Percentiles rank a stretch among this genome's conserved stretches.
These are phyloP conservation scores for Brachyptera putata DNA, from an alignment of 2,888 invertebrate genomes.

Conservation along the genomic window DNA sequence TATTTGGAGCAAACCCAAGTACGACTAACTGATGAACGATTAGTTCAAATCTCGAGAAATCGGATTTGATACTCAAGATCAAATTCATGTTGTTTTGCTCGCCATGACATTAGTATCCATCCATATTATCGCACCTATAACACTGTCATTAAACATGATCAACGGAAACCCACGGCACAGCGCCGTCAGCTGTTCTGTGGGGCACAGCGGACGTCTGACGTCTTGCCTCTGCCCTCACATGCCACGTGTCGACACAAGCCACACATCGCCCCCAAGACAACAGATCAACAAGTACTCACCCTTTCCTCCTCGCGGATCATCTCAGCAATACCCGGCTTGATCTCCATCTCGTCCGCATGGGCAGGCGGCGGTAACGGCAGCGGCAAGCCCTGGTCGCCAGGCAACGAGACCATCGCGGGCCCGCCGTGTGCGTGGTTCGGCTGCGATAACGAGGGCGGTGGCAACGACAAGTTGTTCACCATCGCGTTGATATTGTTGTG, in stretches of 20 bases:
- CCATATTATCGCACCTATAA: too few species aligned
- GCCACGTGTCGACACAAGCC: background rate
- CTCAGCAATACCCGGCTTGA: slow-evolving; percentile 91
- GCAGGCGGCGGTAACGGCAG: slow-evolving; percentile 35
- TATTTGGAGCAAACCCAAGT: too few species aligned
- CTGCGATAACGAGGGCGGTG: slow-evolving; percentile 37
- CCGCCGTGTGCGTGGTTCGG: slow-evolving; percentile 37
- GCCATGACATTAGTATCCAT: too few species aligned
- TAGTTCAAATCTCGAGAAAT: too few species aligned
- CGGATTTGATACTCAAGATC: too few species aligned
- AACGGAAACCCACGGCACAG: too few species aligned
- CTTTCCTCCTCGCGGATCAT: slow-evolving; percentile 95
- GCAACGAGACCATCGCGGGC: too few species aligned
- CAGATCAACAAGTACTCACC: slow-evolving; percentile 78
- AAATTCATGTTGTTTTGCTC: too few species aligned
- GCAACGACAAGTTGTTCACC: slow-evolving; percentile 34
- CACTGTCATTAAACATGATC: too few species aligned
- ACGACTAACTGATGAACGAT: too few species aligned
- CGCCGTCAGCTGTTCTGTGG: background rate
- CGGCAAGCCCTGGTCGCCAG: slow-evolving; percentile 25
- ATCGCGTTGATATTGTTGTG: too few species aligned
- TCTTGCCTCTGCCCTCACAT: background rate
- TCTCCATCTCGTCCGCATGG: slow-evolving; percentile 73
- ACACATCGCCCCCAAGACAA: background rate
- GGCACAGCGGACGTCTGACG: too few species aligned